Evolutionary conservation across 2,797 vertebrate genomes (phyloP).

Genomic region (Lithobates sylvaticus): DNA sequence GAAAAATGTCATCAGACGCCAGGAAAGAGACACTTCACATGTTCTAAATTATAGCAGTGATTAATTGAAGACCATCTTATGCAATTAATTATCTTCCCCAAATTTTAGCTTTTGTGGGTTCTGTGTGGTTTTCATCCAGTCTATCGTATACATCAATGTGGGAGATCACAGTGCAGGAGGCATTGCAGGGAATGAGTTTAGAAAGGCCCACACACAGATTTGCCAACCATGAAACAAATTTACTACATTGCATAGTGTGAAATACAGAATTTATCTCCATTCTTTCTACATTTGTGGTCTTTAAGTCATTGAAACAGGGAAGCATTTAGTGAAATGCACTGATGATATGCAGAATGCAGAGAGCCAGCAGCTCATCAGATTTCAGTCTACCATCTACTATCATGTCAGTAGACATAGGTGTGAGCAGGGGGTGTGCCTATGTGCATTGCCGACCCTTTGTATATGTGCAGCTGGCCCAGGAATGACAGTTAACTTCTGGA

Average conservation of each 20-base stretch:
- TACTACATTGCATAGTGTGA: neutral
- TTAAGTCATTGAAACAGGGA: too few relatives aligned
- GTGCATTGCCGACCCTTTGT: too few relatives aligned
- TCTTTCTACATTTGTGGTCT: too few relatives aligned
- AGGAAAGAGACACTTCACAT: constrained; percentile 58
- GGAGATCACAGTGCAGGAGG: constrained; percentile 21
- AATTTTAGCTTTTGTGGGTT: constrained; percentile 31
- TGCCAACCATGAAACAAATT: neutral
- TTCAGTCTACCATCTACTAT: too few relatives aligned
- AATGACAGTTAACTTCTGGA: too few relatives aligned
- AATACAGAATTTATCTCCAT: neutral
- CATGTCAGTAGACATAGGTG: too few relatives aligned
- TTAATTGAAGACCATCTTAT: constrained; percentile 42
- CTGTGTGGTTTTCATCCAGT: neutral
- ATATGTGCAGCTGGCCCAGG: too few relatives aligned
- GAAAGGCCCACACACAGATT: constrained; percentile 13
- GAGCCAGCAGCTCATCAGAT: too few relatives aligned
- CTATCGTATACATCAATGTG: neutral
- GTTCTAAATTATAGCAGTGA: constrained; percentile 29
- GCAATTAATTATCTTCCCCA: constrained; percentile 38
- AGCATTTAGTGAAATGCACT: too few relatives aligned
- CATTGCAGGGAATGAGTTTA: neutral
- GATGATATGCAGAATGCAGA: too few relatives aligned
- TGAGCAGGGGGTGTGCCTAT: too few relatives aligned
- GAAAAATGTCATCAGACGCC: constrained; percentile 61